Evolutionary conservation across 2,888 invertebrate genomes (phyloP), one percentile per base, ranked within the genome.

Genomic region (Lapara coniferarum): DNA sequence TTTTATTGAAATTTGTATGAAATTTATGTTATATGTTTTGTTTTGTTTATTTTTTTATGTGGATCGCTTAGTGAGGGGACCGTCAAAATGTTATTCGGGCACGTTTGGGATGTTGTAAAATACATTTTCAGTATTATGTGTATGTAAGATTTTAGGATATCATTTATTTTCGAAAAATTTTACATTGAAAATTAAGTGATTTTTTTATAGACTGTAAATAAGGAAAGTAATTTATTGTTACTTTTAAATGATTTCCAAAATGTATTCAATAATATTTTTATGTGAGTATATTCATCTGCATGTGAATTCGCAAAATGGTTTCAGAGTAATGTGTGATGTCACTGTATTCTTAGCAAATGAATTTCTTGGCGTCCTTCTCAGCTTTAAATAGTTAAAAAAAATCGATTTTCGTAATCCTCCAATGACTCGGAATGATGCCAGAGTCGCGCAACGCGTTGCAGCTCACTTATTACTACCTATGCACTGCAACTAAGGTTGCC

Each of bases 111-210:
- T 86, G 84, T 85, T 87, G 83, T 84, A 82, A 83, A 85, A 88
- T 89, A 87, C 85, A 85, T 85, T 88, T 87, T 90, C 93, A 93
- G 93, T 93, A 93, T 93, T 93, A 93, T 88, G 86, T 89, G 85
- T 89, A 85, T 85, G 87, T 91, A 89, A 91, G 88, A 84, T 85
- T 87, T 85, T 88, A 89, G 87, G 87, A 84, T 88, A 86, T 86
- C 86, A 85, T 68, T 88, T 85, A 85, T 87, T 89, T 89, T 89
- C 86, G 82, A 87, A 89, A 87, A 79, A 82, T 85, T 86, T 85
- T 88, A 85, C 80, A 84, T 84, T 87, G 83, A 85, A 88, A 86
- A 87, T 89, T 88, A 85, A 85, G 89, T 90, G 89, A 91, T 89
- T 87, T 88, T 87, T 88, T 88, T 88, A 88, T 91, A 92, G 90